Conservation (phyloP, 2,113 vertebrate species). For the Scopus umbretta region DNA sequence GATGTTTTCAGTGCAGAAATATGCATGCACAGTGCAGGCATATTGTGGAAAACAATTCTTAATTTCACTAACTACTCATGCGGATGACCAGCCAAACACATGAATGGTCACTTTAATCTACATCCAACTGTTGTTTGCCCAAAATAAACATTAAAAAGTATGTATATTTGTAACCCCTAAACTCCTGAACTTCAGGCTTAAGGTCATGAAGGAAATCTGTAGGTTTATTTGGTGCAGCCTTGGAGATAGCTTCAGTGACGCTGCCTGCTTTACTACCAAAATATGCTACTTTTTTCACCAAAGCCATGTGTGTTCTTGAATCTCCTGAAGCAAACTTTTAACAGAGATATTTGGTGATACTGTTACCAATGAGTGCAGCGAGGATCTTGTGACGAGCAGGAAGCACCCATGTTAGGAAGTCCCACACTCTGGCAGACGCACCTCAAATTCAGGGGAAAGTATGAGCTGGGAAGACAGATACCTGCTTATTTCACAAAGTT, state of each 20-base stretch:
- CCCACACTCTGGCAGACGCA: not conserved
- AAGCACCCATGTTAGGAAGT: not conserved
- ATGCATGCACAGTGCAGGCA: not conserved
- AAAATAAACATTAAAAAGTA: not conserved
- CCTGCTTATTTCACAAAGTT: not conserved
- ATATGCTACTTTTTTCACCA: not conserved
- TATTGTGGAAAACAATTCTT: not conserved
- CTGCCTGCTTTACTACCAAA: not conserved
- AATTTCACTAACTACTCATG: not conserved
- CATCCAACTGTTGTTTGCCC: not conserved
- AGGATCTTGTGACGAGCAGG: not conserved
- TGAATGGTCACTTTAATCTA: not conserved
- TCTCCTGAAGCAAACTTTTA: not conserved
- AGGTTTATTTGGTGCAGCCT: not conserved
- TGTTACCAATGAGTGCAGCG: accelerated
- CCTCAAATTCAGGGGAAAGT: not conserved
- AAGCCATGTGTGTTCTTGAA: not conserved
- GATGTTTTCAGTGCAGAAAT: not conserved
- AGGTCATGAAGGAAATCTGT: not conserved
- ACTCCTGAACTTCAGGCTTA: not conserved
- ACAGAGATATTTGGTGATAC: not conserved
- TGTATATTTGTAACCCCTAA: not conserved
- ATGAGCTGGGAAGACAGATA: not conserved
- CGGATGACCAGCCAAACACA: not conserved
- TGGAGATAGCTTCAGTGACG: not conserved